Evolutionary conservation across 2,888 invertebrate genomes (phyloP).

Genomic region (Chymomyza procnemis): DNA sequence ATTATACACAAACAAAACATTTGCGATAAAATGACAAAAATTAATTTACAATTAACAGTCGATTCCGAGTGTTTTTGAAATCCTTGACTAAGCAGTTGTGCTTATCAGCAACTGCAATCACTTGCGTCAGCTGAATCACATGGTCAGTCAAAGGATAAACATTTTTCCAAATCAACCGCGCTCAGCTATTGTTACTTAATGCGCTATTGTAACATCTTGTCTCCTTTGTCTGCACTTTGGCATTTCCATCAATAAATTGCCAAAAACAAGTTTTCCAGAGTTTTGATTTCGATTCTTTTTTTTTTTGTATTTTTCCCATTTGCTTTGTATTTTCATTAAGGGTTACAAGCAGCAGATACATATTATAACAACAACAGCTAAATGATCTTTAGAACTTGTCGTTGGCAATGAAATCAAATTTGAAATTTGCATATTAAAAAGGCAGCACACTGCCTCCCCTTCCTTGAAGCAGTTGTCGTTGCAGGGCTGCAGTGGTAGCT

Average conservation of each 20-base stretch:
- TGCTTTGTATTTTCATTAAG: neutral
- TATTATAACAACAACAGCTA: neutral
- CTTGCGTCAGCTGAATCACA: no score
- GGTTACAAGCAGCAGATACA: neutral
- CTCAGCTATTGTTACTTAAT: neutral
- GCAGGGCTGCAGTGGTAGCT: neutral
- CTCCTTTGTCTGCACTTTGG: no score
- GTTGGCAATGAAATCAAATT: neutral
- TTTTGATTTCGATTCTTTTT: neutral
- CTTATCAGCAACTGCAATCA: no score
- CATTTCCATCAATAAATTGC: neutral
- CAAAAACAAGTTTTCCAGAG: neutral
- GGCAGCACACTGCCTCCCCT: neutral
- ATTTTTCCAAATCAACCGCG: neutral
- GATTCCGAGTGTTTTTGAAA: no score
- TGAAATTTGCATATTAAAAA: slow-evolving; percentile 9
- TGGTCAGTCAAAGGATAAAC: neutral
- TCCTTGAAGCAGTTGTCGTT: neutral
- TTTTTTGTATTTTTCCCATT: no score
- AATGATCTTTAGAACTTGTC: neutral
- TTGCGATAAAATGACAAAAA: no score
- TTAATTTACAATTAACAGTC: no score
- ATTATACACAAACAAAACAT: no score
- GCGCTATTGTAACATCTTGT: neutral
- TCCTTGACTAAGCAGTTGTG: no score